A percentile compares a stretch with the other conserved stretches of the same genome.
Evolutionary conservation across 2,113 vertebrate genomes (phyloP).

Genomic region (Pleuronectes platessa): DNA sequence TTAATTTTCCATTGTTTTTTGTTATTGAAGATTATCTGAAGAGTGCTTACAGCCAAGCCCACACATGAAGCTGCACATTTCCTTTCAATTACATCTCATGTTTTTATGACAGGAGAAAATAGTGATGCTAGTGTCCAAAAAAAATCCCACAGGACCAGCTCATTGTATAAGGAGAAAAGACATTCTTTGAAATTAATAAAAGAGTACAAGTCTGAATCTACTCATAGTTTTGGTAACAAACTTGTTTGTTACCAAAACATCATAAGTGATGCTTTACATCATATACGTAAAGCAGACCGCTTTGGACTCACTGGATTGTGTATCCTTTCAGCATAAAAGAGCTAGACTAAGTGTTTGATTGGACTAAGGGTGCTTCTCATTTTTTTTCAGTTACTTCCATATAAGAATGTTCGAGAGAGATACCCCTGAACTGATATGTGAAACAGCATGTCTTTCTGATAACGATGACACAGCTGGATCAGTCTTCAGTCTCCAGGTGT

Average conservation of each 20-base stretch:
- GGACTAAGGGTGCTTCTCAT: no score
- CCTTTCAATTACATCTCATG: constrained; percentile 20
- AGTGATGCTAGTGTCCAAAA: not conserved
- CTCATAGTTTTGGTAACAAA: not conserved
- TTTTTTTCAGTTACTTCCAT: no score
- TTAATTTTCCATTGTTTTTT: constrained; percentile 6
- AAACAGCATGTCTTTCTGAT: not conserved
- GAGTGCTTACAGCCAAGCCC: constrained; percentile 13
- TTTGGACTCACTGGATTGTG: no score
- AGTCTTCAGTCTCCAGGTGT: not conserved
- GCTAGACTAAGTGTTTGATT: no score
- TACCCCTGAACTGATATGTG: not conserved
- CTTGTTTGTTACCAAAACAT: no score
- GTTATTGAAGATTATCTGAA: constrained; percentile 25
- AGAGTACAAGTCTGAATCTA: not conserved
- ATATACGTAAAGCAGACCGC: no score
- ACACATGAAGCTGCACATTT: constrained; percentile 27
- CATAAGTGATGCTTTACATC: no score
- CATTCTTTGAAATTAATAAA: not conserved
- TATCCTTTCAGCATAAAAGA: no score
- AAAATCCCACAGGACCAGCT: not conserved
- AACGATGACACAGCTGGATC: not conserved
- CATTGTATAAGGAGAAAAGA: not conserved
- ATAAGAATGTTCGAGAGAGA: not conserved
- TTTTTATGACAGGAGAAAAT: constrained; percentile 14